Percentiles rank a stretch among this genome's conserved stretches.
phyloP scores from a whole-genome alignment of 2,113 vertebrate genomes.

The Peromyscus leucopus region DNA sequence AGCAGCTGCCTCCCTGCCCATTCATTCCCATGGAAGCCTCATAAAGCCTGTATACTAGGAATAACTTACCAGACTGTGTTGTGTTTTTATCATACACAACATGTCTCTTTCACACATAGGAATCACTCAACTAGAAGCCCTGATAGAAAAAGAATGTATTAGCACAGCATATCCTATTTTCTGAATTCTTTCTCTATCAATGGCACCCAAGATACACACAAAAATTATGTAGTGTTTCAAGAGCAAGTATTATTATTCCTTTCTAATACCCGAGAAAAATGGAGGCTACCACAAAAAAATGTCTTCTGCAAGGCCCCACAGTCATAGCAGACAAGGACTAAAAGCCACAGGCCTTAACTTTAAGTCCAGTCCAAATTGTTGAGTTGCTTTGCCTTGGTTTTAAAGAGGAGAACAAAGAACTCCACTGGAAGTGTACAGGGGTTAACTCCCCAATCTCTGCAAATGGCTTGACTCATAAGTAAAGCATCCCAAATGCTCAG shows the following conservation, averaged over 20 bases:
- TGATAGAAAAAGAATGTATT: background rate
- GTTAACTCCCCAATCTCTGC: constrained; percentile 11
- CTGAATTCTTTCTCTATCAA: background rate
- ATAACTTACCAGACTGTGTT: no score
- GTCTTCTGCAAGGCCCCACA: background rate
- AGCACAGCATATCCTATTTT: background rate
- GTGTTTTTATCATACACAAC: background rate
- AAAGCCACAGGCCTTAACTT: background rate
- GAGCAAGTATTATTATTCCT: background rate
- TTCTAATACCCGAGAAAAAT: background rate
- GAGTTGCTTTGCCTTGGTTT: constrained; percentile 13
- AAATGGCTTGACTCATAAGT: background rate
- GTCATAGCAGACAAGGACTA: background rate
- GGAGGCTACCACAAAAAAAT: background rate
- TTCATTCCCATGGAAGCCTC: background rate
- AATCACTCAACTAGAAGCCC: background rate
- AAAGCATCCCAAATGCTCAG: background rate
- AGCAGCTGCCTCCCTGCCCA: background rate
- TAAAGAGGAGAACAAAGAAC: constrained; percentile 35
- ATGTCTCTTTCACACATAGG: background rate
- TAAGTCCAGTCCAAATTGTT: background rate
- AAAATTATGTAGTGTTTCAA: background rate
- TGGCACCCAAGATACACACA: background rate
- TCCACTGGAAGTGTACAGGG: background rate
- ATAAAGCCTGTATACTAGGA: background rate